phyloP scores from a whole-genome alignment of 2,797 vertebrate species.

The Silurus aristotelis region DNA sequence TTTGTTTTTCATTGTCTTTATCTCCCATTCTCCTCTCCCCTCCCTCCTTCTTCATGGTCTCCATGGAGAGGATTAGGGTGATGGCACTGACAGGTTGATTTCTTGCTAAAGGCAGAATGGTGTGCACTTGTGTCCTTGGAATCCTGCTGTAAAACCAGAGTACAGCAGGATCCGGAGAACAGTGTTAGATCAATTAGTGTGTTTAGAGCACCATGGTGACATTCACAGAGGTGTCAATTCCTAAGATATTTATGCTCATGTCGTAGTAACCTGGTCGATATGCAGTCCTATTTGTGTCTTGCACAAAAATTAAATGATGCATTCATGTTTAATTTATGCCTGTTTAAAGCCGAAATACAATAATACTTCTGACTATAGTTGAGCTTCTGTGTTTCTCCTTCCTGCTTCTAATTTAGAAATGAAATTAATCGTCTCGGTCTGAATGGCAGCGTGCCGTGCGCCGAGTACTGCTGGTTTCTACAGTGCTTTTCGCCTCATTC shows the following conservation, averaged over 20 bases:
- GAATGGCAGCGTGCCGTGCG: not conserved
- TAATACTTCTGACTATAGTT: not conserved
- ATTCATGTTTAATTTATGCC: not conserved
- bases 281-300: not conserved
- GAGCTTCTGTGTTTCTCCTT: slow-evolving; percentile 4
- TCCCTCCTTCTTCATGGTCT: slow-evolving; percentile 43
- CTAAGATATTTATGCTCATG: not conserved
- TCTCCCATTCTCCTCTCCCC: slow-evolving; percentile 47
- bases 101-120: slow-evolving; percentile 34
- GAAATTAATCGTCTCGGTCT: slow-evolving; percentile 15
- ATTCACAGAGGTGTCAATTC: not conserved
- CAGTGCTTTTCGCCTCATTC: slow-evolving; percentile 14
- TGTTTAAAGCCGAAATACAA: not conserved
- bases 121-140: slow-evolving; percentile 23
- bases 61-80: slow-evolving; percentile 52
- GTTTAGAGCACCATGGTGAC: not conserved
- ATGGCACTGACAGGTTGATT: slow-evolving; percentile 45
- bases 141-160: slow-evolving; percentile 20
- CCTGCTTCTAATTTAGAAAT: not conserved
- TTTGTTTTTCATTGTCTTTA: slow-evolving; percentile 55
- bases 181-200: not conserved
- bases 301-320: not conserved
- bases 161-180: slow-evolving; percentile 6
- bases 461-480: not conserved
- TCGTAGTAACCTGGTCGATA: not conserved